Evolutionary conservation across 2,113 vertebrate genomes (phyloP).

Genomic region (Oceanodroma tethys): DNA sequence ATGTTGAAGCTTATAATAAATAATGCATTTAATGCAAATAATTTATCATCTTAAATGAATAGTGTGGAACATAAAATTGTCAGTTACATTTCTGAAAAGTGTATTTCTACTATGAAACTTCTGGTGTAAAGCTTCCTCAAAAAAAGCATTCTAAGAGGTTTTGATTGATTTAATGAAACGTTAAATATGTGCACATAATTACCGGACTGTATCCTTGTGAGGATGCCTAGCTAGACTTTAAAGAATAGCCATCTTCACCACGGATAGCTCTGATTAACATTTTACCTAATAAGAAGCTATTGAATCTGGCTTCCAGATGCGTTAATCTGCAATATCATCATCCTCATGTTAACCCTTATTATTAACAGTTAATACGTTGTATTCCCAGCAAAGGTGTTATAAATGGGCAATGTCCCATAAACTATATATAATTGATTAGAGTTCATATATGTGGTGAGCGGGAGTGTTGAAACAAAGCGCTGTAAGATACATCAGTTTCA

Average conservation of each 20-base stretch:
- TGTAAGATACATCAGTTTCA: not conserved
- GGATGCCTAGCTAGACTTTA: not conserved
- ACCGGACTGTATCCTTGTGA: not conserved
- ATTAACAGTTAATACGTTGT: not conserved
- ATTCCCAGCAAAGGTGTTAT: not conserved
- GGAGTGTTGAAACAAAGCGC: not conserved
- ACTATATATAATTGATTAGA: not conserved
- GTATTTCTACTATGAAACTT: not conserved
- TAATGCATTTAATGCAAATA: slow-evolving; percentile 22
- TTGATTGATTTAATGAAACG: not conserved
- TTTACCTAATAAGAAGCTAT: not conserved
- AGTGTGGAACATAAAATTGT: not conserved
- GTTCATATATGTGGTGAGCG: not conserved
- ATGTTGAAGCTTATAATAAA: not conserved
- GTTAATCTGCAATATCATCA: not conserved
- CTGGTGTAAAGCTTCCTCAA: not conserved
- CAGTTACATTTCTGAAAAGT: not conserved
- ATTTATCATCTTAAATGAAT: slow-evolving; percentile 6
- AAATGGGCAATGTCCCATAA: not conserved
- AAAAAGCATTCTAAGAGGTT: not conserved
- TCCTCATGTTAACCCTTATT: not conserved
- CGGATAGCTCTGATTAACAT: not conserved
- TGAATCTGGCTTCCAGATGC: not conserved
- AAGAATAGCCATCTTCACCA: not conserved
- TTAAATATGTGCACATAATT: not conserved